These are phyloP conservation scores for Pentalonia nigronervosa DNA, from an alignment of 1,140 invertebrate species.

Conservation along the genomic window DNA sequence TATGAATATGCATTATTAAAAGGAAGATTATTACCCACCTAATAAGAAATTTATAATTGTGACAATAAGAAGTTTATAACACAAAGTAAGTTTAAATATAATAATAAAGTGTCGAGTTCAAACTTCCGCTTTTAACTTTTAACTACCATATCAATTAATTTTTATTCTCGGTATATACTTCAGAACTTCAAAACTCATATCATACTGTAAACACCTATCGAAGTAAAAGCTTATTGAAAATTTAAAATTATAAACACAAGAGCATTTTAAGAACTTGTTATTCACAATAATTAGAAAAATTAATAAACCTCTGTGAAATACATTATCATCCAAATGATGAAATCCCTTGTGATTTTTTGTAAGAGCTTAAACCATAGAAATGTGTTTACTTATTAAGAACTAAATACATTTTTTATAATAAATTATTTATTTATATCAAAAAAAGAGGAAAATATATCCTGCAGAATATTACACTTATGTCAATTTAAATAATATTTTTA, in stretches of 20 bases:
- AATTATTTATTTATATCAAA: neutral
- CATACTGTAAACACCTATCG: neutral
- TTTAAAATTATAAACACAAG: conserved; percentile 2
- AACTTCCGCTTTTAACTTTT: conserved; percentile 30
- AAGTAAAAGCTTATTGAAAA: conserved; percentile 18
- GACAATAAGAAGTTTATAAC: conserved; percentile 21
- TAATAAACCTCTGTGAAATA: neutral
- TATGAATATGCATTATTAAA: neutral
- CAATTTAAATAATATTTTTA: neutral
- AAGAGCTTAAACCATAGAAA: neutral
- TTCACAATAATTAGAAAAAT: neutral
- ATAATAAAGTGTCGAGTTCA: neutral
- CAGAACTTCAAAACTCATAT: conserved; percentile 11
- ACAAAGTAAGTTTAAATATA: conserved; percentile 17
- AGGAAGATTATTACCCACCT: neutral
- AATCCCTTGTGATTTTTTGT: neutral
- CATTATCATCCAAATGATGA: neutral
- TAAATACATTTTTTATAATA: neutral
- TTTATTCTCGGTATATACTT: neutral
- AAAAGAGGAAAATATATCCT: neutral
- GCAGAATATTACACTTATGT: neutral
- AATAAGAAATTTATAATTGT: neutral
- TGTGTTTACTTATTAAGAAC: neutral
- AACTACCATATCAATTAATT: conserved; percentile 24
- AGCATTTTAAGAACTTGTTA: neutral